A percentile compares a stretch with the other conserved stretches of the same genome.
phyloP scores from a whole-genome alignment of 2,888 invertebrate species.

The Hydriomena furcata region DNA sequence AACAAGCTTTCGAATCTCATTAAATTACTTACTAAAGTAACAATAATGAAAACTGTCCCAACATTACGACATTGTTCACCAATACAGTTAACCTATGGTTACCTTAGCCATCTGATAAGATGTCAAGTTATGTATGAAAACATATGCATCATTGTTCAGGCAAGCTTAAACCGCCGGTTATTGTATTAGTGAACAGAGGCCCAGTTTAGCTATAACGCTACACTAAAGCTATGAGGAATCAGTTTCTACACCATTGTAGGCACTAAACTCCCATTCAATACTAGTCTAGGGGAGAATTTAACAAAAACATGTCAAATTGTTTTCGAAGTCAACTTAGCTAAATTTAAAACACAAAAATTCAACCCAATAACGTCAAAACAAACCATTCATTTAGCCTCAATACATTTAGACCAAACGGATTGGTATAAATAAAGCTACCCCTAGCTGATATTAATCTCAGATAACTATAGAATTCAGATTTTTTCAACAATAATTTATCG shows the following conservation, averaged over 20 bases:
- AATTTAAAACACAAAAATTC: constrained; percentile 4
- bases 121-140: too few species aligned
- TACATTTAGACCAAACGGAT: too few species aligned
- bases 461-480: too few species aligned
- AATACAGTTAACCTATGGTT: not conserved
- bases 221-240: constrained; percentile 10
- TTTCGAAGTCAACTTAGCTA: constrained; percentile 7
- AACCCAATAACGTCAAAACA: constrained; percentile 8
- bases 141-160: too few species aligned
- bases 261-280: constrained; percentile 4
- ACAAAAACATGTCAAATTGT: too few species aligned
- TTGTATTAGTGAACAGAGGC: not conserved
- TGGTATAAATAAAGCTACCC: too few species aligned
- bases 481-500: too few species aligned
- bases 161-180: not conserved
- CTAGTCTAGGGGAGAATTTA: too few species aligned
- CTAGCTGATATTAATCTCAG: too few species aligned
- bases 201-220: not conserved
- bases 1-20: not conserved
- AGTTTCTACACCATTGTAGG: constrained; percentile 3
- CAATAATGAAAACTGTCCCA: constrained; percentile 9
- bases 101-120: too few species aligned
- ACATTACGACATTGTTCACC: not conserved
- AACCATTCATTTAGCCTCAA: too few species aligned
- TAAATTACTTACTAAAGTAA: constrained; percentile 12